Evolutionary conservation across 92 coral and sea anemone species (phyloP).

Genomic region (Epizoanthus stellaris): DNA sequence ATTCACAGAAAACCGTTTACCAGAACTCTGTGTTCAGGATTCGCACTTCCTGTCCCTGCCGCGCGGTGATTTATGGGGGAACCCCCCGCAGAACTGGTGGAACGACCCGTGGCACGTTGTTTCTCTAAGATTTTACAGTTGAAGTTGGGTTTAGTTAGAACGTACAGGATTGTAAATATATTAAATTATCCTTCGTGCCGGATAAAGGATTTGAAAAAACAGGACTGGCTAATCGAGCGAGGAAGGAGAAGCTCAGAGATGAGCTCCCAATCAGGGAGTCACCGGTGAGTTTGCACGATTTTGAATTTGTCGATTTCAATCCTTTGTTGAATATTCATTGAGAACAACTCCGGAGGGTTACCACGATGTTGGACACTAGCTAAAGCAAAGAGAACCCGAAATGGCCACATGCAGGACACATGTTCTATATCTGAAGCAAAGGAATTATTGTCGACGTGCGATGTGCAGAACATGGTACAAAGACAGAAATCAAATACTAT

Average conservation of each 20-base stretch:
- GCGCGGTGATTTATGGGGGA: no score
- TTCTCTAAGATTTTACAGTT: no score
- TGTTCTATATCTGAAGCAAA: constrained; percentile 29
- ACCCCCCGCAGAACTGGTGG: no score
- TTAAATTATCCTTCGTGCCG: constrained; percentile 5
- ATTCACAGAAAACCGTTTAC: no score
- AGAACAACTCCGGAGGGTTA: neutral
- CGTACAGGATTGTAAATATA: neutral
- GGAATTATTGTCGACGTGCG: constrained; percentile 5
- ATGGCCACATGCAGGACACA: constrained; percentile 40
- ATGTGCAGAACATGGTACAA: constrained; percentile 2
- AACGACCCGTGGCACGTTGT: no score
- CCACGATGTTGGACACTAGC: neutral
- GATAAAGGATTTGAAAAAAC: neutral
- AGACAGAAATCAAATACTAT: constrained; percentile 44
- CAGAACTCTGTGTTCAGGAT: no score
- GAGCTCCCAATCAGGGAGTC: neutral
- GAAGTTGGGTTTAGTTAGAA: no score
- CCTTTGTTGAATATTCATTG: neutral
- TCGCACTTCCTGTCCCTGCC: no score
- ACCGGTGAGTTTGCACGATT: neutral
- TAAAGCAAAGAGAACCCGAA: constrained; percentile 38
- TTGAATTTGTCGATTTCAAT: neutral
- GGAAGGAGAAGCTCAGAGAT: neutral
- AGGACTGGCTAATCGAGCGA: neutral